Evolutionary conservation across 2,888 invertebrate species (phyloP).

Genomic region (Homarus gammarus): DNA sequence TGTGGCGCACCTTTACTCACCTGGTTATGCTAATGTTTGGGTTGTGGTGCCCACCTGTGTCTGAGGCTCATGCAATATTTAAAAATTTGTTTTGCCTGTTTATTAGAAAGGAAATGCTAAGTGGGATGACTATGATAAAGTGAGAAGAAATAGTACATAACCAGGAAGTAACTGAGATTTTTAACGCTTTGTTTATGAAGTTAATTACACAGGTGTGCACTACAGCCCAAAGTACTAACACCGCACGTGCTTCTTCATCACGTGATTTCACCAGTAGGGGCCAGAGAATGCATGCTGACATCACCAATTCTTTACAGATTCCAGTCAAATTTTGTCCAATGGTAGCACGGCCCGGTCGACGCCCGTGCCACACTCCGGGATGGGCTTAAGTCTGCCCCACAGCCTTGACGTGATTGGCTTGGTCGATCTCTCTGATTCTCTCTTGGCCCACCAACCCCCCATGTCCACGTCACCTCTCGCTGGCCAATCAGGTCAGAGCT

Average conservation of each 20-base stretch:
- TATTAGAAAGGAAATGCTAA: too few species aligned
- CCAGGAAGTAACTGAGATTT: too few species aligned
- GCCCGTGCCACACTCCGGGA: constrained; percentile 68
- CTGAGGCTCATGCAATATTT: too few species aligned
- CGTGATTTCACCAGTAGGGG: constrained; percentile 34
- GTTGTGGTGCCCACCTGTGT: background rate
- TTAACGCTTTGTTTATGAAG: too few species aligned
- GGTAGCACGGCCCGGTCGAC: constrained; percentile 76
- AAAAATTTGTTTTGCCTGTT: too few species aligned
- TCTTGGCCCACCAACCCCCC: constrained; percentile 56
- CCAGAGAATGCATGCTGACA: constrained; percentile 54
- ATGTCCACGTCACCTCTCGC: constrained; percentile 71
- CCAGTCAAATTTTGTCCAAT: constrained; percentile 76
- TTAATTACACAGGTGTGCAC: background rate
- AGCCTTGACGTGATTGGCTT: constrained; percentile 73
- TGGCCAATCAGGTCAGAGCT: constrained; percentile 75
- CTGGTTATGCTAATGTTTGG: background rate
- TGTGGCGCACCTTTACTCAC: background rate
- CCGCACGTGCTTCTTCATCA: constrained; percentile 27
- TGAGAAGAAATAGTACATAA: too few species aligned
- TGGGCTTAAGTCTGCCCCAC: constrained; percentile 71
- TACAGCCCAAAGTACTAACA: constrained; percentile 12
- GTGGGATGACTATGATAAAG: too few species aligned
- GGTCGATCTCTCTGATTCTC: constrained; percentile 63
- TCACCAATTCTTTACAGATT: constrained; percentile 75